Percentiles rank a stretch among this genome's conserved stretches.
phyloP scores from a whole-genome alignment of 1,140 invertebrate genomes.

The Cydia splendana region DNA sequence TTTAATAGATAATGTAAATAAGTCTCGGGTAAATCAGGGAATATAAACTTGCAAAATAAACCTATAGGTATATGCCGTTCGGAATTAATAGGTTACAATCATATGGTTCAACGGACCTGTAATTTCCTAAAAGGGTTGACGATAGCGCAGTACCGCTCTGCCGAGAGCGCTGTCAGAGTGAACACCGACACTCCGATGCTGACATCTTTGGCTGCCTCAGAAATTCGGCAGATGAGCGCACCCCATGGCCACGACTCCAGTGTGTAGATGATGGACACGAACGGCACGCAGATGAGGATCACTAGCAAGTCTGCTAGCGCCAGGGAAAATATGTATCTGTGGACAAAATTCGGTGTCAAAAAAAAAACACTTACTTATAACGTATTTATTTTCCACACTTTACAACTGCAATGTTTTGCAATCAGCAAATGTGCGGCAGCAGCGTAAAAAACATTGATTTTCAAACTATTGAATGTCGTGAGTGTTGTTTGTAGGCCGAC shows the following conservation, averaged over 20 bases:
- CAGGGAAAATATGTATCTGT: constrained; percentile 86
- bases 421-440: not conserved
- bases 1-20: too few relatives aligned
- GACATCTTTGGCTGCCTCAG: constrained; percentile 92
- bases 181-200: constrained; percentile 96
- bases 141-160: constrained; percentile 95
- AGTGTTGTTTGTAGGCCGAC: too few relatives aligned
- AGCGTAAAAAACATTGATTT: not conserved
- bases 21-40: too few relatives aligned
- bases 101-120: constrained; percentile 69
- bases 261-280: constrained; percentile 92
- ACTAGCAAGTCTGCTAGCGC: constrained; percentile 88
- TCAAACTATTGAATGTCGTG: not conserved
- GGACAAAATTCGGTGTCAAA: constrained; percentile 35
- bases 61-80: too few relatives aligned
- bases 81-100: too few relatives aligned
- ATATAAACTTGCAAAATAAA: too few relatives aligned
- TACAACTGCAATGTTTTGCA: too few relatives aligned
- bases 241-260: constrained; percentile 95
- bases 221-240: constrained; percentile 88
- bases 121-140: constrained; percentile 91
- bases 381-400: too few relatives aligned
- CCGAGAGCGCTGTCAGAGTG: constrained; percentile 93
- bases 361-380: not conserved
- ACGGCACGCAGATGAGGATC: constrained; percentile 93